Base-by-base conservation (phyloP, 2,888 invertebrate genomes). In the Lampropteryx suffumata region DNA sequence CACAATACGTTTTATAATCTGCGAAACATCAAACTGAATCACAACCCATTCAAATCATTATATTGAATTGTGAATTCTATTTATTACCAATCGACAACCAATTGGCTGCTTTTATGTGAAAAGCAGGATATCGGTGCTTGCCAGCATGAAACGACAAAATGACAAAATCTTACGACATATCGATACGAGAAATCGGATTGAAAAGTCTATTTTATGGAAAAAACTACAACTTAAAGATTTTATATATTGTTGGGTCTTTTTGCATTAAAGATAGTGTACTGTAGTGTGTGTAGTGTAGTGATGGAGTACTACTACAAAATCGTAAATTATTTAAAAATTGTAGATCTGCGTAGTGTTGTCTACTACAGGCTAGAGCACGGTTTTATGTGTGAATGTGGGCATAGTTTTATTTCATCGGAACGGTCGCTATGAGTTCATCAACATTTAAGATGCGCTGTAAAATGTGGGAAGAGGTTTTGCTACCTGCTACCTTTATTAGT, bases 401-500 rank as follows among this genome's bases (percentile, higher is more conserved):
- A 52, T 43, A 81, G 79, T 78, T 52, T 59, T 76, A 74, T 70
- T 67, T 79, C 78, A 82, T 79, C 72, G 71, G 64, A 73, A 77
- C 70, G 69, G 61, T 52, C 55, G 59, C 81, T 84, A 83, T 86
- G 85, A 87, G 84, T 87, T 87, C 88, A 87, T 86, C 84, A 84
- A 74, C 83, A 79, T 82, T 78, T 78, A 76, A 76, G 80, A 79
- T 81, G 81, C 55, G 57, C 75, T 76, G 76, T 77, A 75, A 76
- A 74, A 74, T 72, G 73, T 69, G 73, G 76, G 73, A 61, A 62
- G 69, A 64, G 71, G 79, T 73, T 65, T 64, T 48, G 87, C 88
- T 89, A 89, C 89, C 89, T 88, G 88, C 84, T 70, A 65, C 74
- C 74, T 84, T 83, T 85, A 87, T 86, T 85, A 83, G 82, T 67